Conservation (phyloP, 2,888 invertebrate species). For the Deroplatys truncata region DNA sequence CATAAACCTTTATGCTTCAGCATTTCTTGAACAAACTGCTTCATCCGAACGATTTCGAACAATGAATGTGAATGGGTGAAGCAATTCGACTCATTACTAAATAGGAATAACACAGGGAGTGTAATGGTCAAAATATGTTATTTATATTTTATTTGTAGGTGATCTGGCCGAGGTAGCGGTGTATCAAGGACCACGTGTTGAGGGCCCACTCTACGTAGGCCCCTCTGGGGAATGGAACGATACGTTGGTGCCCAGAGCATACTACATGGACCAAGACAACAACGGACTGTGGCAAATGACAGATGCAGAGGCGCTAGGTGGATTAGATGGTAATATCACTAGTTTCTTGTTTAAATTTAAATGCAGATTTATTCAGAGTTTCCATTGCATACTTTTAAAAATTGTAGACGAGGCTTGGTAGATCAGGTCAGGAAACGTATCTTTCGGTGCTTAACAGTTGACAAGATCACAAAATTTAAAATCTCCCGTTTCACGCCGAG, state of each 20-base stretch:
- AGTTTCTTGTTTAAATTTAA: neutral
- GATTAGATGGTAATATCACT: conserved; percentile 57
- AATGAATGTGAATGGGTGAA: too few relatives aligned
- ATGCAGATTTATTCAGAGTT: neutral
- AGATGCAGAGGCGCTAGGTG: conserved; percentile 74
- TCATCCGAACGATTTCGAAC: too few relatives aligned
- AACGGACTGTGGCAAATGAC: conserved; percentile 58
- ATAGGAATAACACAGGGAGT: too few relatives aligned
- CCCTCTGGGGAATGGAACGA: conserved; percentile 71
- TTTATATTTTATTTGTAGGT: conserved; percentile 47
- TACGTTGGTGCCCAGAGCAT: conserved; percentile 60
- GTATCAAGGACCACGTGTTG: conserved; percentile 57
- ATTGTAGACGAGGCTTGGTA: too few relatives aligned
- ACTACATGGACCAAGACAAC: conserved; percentile 54
- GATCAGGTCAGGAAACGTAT: too few relatives aligned
- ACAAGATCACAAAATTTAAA: too few relatives aligned
- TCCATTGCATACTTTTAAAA: neutral
- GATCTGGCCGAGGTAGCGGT: conserved; percentile 71
- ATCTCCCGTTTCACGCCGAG: too few relatives aligned
- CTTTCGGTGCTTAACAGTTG: too few relatives aligned
- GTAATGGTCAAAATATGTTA: neutral
- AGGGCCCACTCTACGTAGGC: conserved; percentile 49
- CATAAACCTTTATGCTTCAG: too few relatives aligned
- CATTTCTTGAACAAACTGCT: too few relatives aligned
- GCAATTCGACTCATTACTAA: too few relatives aligned